Evolutionary conservation across 2,113 vertebrate species (phyloP).

Genomic region (Brachypodius melanocephalos): DNA sequence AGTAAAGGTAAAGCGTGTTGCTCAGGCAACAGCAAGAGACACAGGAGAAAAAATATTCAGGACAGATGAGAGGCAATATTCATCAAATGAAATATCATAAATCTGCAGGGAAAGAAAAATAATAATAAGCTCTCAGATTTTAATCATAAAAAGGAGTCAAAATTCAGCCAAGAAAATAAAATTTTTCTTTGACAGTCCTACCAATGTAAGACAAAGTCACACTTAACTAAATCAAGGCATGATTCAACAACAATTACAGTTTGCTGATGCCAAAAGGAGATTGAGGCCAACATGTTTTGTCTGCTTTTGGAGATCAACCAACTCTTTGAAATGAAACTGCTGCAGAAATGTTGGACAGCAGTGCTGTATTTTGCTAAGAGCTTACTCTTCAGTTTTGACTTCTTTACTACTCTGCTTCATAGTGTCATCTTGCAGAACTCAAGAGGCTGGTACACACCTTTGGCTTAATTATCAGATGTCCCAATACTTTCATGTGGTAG

Average conservation of each 20-base stretch:
- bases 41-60: not conserved
- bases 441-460: not conserved
- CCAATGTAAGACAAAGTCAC: not conserved
- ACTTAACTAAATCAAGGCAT: constrained; percentile 25
- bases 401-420: not conserved
- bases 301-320: constrained; percentile 33
- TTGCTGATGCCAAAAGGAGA: constrained; percentile 10
- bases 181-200: constrained; percentile 6
- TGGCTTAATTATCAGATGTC: not conserved
- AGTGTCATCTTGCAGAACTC: not conserved
- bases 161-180: constrained; percentile 22
- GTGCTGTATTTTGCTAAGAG: not conserved
- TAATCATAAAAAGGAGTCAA: constrained; percentile 11
- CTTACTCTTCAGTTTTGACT: not conserved
- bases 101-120: not conserved
- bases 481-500: not conserved
- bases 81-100: not conserved
- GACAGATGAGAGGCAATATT: not conserved
- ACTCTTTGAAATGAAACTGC: not conserved
- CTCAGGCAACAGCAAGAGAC: constrained; percentile 22
- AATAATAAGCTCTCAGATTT: not conserved
- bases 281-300: constrained; percentile 18
- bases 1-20: constrained; percentile 15
- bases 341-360: not conserved
- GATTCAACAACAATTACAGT: constrained; percentile 40